Evolutionary conservation across 2,113 vertebrate genomes (phyloP).

Genomic region (Colaptes auratus): DNA sequence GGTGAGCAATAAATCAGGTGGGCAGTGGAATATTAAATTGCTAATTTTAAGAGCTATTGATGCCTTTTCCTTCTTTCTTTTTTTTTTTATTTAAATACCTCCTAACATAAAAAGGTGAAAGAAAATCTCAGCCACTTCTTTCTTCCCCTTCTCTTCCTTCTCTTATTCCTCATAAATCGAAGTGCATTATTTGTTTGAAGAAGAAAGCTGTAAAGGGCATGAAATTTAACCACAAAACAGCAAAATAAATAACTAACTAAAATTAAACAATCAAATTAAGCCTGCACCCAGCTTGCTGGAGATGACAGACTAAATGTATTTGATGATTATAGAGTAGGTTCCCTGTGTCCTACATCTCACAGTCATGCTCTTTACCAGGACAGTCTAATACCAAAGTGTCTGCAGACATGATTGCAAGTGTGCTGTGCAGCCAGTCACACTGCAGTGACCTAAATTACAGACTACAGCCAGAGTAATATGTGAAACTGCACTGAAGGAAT

Average conservation of each 20-base stretch:
- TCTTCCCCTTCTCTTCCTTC: not conserved
- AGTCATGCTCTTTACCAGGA: not conserved
- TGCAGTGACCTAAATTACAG: slow-evolving; percentile 10
- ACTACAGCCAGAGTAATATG: not conserved
- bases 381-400: not conserved
- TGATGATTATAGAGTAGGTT: slow-evolving; percentile 27
- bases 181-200: not conserved
- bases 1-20: slow-evolving; percentile 56
- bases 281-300: not conserved
- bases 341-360: not conserved
- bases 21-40: slow-evolving; percentile 62
- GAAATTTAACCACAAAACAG: not conserved
- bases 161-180: not conserved
- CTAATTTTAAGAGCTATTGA: slow-evolving; percentile 53
- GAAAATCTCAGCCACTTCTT: not conserved
- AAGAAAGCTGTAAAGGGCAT: not conserved
- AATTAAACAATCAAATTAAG: not conserved
- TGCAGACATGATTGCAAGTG: slow-evolving; percentile 11
- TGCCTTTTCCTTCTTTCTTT: not conserved
- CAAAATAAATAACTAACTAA: not conserved
- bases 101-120: slow-evolving; percentile 36
- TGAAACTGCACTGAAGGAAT: not conserved
- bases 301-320: not conserved
- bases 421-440: not conserved
- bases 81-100: slow-evolving; percentile 1